Base-by-base conservation (phyloP, 2,888 invertebrate genomes). In the Brachycybe producta region DNA sequence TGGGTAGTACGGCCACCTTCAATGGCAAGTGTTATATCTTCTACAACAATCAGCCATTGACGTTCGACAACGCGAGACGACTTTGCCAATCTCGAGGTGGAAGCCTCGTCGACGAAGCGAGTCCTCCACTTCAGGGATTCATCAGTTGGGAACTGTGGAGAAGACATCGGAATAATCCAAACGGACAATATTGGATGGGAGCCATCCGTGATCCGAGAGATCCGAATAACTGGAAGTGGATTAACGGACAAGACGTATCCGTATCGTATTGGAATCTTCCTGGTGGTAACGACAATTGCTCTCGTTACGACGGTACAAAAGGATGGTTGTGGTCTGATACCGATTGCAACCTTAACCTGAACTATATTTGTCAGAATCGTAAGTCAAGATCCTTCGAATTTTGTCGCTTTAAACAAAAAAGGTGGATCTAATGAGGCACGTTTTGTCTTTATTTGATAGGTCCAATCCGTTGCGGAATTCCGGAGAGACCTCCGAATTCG, bases 271-370 rank as follows among this genome's bases (percentile, higher is more conserved):
- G 90, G 91, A 88, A 86, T 68, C 73, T 83, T 39, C 86, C 86
- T 0, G 82, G 83, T 0, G 83, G 82, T 0, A 77, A 76, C 56
- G 85, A 86, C 54, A 82, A 84, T 60, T 91, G 91, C 64, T 85
- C 88, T 1, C 72, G 87, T 45, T 91, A 85, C 67, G 90, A 91
- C 65, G 90, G 91, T 54, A 83, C 85, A 61, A 87, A 86, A 65
- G 90, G 90, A 24, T 91, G 91, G 90, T 75, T 91, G 0, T 91
- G 91, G 91, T 85, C 86, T 1, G 88, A 88, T 64, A 88, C 88
- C 21, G 84, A 87, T 63, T 91, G 91, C 67, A 77, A 79, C 54
- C 77, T 82, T 46, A 76, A 79, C 58, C 72, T 88, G 57, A 88
- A 90, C 70, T 91, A 82, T 69, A 90, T 91, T 56, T 91, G 91